Evolutionary conservation across 2,113 vertebrate species (phyloP).

Genomic region (Toxostoma redivivum): DNA sequence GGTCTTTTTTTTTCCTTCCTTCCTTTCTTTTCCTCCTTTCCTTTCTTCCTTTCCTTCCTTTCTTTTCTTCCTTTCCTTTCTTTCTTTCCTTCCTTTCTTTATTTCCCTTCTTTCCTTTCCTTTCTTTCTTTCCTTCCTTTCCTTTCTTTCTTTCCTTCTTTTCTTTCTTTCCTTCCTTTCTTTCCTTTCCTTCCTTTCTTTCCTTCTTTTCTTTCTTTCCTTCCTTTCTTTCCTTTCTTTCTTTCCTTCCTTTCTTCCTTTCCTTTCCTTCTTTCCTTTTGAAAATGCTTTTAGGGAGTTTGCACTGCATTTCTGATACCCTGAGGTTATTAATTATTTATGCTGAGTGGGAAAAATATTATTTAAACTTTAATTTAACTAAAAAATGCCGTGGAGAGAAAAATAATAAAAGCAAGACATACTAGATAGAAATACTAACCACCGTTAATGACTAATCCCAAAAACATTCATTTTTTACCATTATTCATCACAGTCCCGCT

Average conservation of each 20-base stretch:
- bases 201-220: background rate
- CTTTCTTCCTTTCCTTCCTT: too few species aligned
- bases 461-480: background rate
- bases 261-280: background rate
- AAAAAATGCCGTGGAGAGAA: background rate
- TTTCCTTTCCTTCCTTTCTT: too few species aligned
- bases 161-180: background rate
- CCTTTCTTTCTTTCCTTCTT: too few species aligned
- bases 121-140: too few species aligned
- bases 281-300: background rate
- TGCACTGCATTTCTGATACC: background rate
- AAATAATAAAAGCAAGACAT: background rate
- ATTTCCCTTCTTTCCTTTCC: too few species aligned
- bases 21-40: too few species aligned
- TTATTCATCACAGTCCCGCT: background rate
- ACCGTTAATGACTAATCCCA: background rate
- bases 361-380: background rate
- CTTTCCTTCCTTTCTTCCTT: too few species aligned
- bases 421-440: background rate
- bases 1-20: too few species aligned
- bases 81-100: too few species aligned
- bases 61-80: too few species aligned
- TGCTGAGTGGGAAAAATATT: background rate
- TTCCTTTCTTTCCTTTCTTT: too few species aligned
- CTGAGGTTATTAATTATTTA: constrained; percentile 17